These are phyloP conservation scores for Eudasyphora cyanicolor DNA, from an alignment of 2,888 invertebrate species.

Conservation along the genomic window DNA sequence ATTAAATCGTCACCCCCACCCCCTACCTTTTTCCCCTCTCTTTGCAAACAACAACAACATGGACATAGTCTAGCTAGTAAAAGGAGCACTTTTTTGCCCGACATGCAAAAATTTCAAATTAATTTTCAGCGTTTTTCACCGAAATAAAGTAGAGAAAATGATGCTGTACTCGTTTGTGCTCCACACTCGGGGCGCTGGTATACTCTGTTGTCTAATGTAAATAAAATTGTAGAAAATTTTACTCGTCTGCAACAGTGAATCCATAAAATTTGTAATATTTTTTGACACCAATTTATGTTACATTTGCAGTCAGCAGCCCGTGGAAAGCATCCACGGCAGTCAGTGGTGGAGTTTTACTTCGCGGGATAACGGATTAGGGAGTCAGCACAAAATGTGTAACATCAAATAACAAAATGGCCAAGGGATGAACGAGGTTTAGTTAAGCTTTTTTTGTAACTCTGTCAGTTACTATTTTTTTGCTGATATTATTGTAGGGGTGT, in stretches of 20 bases:
- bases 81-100: conserved; percentile 22
- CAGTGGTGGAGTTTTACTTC: conserved; percentile 1
- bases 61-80: not conserved
- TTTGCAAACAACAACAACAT: conserved; percentile 24
- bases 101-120: conserved; percentile 54
- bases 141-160: conserved; percentile 13
- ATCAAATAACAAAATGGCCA: not conserved
- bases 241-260: not conserved
- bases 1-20: not conserved
- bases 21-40: not conserved
- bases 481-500: not conserved
- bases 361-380: conserved; percentile 15
- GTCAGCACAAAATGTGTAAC: conserved; percentile 7
- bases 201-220: conserved; percentile 28
- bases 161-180: not conserved
- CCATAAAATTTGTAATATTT: conserved; percentile 22
- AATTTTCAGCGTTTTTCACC: conserved; percentile 25
- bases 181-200: not conserved
- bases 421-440: not conserved
- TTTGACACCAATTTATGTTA: conserved; percentile 23
- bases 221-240: conserved; percentile 7
- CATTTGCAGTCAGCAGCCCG: not conserved
- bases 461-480: no score
- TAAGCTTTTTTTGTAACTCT: not conserved
- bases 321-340: not conserved